Evolutionary conservation across 2,797 vertebrate genomes (phyloP).

Genomic region (Catamblyrhynchus diadema): DNA sequence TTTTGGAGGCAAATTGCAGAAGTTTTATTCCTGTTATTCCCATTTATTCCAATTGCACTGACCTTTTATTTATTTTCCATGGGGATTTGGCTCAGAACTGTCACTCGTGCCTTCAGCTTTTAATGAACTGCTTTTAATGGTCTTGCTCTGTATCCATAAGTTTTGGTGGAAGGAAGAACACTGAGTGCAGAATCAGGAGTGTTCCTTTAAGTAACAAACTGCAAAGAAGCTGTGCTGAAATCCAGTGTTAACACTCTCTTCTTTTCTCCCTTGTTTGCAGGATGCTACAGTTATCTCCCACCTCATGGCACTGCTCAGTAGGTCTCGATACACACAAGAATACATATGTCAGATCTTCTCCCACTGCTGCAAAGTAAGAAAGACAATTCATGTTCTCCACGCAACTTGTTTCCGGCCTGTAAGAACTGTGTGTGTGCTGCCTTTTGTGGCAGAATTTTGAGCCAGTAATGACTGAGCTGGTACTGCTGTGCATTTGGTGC

Average conservation of each 20-base stretch:
- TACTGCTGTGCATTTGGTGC: neutral
- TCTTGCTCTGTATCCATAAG: neutral
- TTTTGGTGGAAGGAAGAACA: neutral
- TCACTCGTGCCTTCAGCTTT: fast-evolving
- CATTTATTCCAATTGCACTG: neutral
- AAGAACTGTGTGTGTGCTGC: neutral
- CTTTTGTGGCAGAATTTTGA: neutral
- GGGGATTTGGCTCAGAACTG: neutral
- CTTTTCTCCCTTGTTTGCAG: conserved; percentile 70
- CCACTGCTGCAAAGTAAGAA: conserved; percentile 97
- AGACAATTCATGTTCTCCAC: conserved; percentile 12
- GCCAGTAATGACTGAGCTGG: neutral
- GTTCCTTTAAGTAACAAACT: neutral
- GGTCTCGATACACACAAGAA: conserved; percentile 92
- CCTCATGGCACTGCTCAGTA: conserved; percentile 94
- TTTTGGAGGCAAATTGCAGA: neutral
- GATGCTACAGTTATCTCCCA: conserved; percentile 96
- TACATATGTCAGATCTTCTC: conserved; percentile 99
- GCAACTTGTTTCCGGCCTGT: neutral
- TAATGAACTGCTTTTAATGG: neutral
- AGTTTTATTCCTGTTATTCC: neutral
- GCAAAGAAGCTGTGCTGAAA: neutral
- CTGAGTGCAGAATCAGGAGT: neutral
- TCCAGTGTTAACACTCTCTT: conserved; percentile 29
- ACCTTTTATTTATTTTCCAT: neutral